Conservation (phyloP, 2,113 vertebrate species). For the Zosterops japonicus region DNA sequence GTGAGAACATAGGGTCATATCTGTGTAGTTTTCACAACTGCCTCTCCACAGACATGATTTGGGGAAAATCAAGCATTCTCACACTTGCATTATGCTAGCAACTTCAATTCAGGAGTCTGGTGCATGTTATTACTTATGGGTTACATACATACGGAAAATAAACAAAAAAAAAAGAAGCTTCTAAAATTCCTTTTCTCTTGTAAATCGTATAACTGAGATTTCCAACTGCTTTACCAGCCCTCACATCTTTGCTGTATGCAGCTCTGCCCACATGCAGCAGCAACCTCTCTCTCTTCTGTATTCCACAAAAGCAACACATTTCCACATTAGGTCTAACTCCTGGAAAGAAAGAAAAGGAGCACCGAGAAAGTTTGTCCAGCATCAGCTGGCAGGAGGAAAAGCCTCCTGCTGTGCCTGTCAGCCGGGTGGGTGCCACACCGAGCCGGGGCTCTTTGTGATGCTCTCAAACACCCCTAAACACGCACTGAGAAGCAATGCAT, state of each 20-base stretch:
- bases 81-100: not conserved
- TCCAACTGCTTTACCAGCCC: conserved; percentile 15
- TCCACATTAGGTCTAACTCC: conserved; percentile 1
- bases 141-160: not conserved
- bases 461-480: not conserved
- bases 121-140: not conserved
- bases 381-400: not conserved
- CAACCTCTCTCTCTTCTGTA: not conserved
- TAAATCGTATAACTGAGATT: not conserved
- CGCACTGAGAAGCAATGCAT: not conserved
- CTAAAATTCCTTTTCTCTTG: not conserved
- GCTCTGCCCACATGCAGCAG: conserved; percentile 40
- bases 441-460: conserved; percentile 17
- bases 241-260: conserved; percentile 16
- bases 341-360: conserved; percentile 2
- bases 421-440: not conserved
- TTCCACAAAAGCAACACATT: conserved; percentile 32
- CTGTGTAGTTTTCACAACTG: not conserved
- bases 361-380: not conserved
- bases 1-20: not conserved
- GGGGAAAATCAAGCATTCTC: not conserved
- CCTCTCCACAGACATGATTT: not conserved
- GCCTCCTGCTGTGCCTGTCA: not conserved
- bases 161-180: not conserved
- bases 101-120: not conserved